These are phyloP conservation scores for Bambusicola thoracicus DNA, from an alignment of 2,113 vertebrate genomes.

Conservation along the genomic window DNA sequence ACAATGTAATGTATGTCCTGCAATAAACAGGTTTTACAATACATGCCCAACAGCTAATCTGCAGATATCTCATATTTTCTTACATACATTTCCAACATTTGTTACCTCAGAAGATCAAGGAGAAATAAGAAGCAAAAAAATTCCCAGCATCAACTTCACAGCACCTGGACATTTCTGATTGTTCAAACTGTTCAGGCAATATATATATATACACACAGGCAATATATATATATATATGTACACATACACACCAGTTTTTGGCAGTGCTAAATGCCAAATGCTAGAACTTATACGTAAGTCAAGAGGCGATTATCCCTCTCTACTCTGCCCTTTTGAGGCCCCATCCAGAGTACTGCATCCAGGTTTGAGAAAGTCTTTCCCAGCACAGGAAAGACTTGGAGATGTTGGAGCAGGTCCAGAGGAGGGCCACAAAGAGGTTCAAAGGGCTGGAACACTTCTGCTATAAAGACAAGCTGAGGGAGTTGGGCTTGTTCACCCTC, in stretches of 20 bases:
- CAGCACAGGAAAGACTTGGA: no score
- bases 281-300: neutral
- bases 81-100: neutral
- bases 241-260: neutral
- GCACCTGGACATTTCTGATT: neutral
- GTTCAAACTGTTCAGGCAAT: neutral
- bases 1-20: neutral
- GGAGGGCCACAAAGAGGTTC: no score
- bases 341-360: no score
- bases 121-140: neutral
- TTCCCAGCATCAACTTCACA: neutral
- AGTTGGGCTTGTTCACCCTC: no score
- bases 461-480: no score
- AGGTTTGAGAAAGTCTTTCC: no score
- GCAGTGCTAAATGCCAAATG: neutral
- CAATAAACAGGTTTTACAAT: neutral
- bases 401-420: no score
- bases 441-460: no score
- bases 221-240: neutral
- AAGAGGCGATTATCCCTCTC: no score
- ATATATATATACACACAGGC: no score
- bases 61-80: neutral
- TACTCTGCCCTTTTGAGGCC: no score
- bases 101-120: fast-evolving
- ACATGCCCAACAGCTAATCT: neutral